These are phyloP conservation scores for Pluvianellus socialis DNA, from an alignment of 2,113 vertebrate species.

Conservation along the genomic window DNA sequence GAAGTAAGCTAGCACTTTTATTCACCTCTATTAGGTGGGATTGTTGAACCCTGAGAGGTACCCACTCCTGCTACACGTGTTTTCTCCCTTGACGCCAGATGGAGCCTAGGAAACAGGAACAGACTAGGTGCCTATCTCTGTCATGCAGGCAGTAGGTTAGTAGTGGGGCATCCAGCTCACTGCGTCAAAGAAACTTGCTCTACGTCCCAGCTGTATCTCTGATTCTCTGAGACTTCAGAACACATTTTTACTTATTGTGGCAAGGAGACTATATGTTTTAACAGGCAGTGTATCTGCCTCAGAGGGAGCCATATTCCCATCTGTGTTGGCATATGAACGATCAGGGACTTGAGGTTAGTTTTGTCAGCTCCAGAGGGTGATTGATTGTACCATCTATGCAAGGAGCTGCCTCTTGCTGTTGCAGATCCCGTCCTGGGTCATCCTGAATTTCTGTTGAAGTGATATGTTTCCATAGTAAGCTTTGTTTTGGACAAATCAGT, in stretches of 20 bases:
- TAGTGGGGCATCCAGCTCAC: not conserved
- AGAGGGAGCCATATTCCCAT: not conserved
- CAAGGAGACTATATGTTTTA: not conserved
- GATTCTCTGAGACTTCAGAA: not conserved
- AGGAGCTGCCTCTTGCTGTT: not conserved
- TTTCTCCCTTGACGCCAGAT: not conserved
- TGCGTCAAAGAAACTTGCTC: not conserved
- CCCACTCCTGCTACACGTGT: rapidly evolving
- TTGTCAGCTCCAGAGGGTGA: not conserved
- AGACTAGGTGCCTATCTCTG: not conserved
- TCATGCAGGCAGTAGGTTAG: not conserved
- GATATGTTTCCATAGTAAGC: not conserved
- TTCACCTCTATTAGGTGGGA: not conserved
- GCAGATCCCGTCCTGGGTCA: not conserved
- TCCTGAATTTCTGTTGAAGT: not conserved
- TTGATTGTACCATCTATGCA: not conserved
- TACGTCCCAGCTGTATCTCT: not conserved
- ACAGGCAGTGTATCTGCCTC: rapidly evolving
- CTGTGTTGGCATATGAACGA: not conserved
- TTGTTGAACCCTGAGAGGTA: not conserved
- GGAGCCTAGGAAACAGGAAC: not conserved
- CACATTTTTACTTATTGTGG: not conserved
- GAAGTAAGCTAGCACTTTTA: not conserved
- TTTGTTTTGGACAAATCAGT: not conserved
- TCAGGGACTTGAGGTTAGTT: not conserved